Percentiles rank a stretch among this genome's conserved stretches.
Conservation (phyloP, 2,888 invertebrate genomes). For the Drosophila longiperda region DNA sequence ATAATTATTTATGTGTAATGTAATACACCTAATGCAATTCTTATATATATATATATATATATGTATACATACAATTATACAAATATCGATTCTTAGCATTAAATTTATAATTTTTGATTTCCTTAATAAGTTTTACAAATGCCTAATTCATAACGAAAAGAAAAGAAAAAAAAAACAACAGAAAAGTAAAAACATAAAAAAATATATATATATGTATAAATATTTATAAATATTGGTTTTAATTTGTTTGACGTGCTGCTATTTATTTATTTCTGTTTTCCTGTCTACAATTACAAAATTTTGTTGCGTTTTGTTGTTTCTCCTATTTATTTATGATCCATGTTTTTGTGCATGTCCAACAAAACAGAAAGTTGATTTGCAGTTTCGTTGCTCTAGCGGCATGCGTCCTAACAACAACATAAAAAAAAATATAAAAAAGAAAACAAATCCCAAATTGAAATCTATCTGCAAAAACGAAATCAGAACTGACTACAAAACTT, state of each 20-base stretch:
- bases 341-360: constrained; percentile 57
- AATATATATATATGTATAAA: constrained; percentile 66
- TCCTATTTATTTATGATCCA: constrained; percentile 20
- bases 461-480: neutral
- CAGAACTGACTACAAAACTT: constrained; percentile 27
- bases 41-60: constrained; percentile 30
- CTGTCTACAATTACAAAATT: constrained; percentile 32
- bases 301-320: constrained; percentile 50
- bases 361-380: constrained; percentile 39
- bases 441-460: constrained; percentile 9
- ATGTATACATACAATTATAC: constrained; percentile 41
- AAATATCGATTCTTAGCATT: constrained; percentile 27
- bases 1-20: constrained; percentile 59
- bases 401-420: constrained; percentile 46
- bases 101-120: constrained; percentile 66
- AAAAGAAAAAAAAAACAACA: constrained; percentile 26
- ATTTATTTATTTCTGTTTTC: constrained; percentile 38
- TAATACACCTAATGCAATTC: constrained; percentile 51
- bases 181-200: constrained; percentile 27
- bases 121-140: constrained; percentile 69
- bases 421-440: neutral
- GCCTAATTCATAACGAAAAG: constrained; percentile 52
- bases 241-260: constrained; percentile 58
- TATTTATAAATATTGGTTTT: constrained; percentile 65
- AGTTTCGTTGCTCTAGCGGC: constrained; percentile 54